phyloP scores from a whole-genome alignment of 2,888 invertebrate genomes.

The Agrilus mali region DNA sequence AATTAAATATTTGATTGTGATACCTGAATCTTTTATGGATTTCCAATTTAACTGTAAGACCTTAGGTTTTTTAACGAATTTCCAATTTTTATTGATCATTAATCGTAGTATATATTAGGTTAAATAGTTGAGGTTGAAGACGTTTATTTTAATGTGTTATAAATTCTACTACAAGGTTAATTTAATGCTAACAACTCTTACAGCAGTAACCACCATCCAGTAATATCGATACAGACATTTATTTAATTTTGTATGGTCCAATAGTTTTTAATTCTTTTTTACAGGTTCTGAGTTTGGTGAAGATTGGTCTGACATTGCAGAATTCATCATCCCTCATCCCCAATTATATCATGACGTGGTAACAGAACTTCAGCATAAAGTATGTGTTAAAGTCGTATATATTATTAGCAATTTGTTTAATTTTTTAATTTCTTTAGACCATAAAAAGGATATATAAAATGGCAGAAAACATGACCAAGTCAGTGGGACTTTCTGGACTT shows the following conservation, averaged over 20 bases:
- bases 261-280: slow-evolving; percentile 9
- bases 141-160: too few species aligned
- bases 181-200: background rate
- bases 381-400: slow-evolving; percentile 8
- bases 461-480: slow-evolving; percentile 35
- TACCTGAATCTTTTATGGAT: too few species aligned
- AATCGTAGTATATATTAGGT: too few species aligned
- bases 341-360: slow-evolving; percentile 21
- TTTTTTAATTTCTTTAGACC: slow-evolving; percentile 27
- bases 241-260: too few species aligned
- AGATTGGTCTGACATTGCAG: slow-evolving; percentile 46
- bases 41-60: too few species aligned
- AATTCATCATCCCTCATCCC: slow-evolving; percentile 42
- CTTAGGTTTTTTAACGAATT: too few species aligned
- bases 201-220: background rate
- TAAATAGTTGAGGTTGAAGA: too few species aligned
- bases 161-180: too few species aligned
- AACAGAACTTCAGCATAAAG: slow-evolving; percentile 19
- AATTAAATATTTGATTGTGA: too few species aligned
- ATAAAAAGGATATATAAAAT: slow-evolving; percentile 37
- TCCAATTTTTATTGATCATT: too few species aligned
- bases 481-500: slow-evolving; percentile 36
- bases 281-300: slow-evolving; percentile 44
- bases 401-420: background rate
- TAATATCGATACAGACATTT: too few species aligned